A percentile compares a stretch with the other conserved stretches of the same genome.
phyloP scores from a whole-genome alignment of 2,888 invertebrate species.

The Acleris sparsana region DNA sequence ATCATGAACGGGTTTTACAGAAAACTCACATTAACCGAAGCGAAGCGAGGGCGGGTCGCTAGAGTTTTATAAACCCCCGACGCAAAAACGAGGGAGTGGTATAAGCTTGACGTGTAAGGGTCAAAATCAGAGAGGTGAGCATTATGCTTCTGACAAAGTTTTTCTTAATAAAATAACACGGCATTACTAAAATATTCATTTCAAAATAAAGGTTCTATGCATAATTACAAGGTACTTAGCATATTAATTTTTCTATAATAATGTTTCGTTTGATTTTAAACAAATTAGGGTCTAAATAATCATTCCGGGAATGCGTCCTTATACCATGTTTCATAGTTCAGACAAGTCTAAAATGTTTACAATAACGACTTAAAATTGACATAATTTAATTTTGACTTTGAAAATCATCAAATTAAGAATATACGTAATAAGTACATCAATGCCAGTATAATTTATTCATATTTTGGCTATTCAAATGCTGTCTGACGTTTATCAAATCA shows the following conservation, averaged over 20 bases:
- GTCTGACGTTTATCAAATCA: constrained; percentile 39
- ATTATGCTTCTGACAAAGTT: constrained; percentile 38
- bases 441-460: constrained; percentile 40
- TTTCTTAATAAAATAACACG: constrained; percentile 36
- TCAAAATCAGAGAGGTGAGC: constrained; percentile 5
- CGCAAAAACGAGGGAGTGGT: too few species aligned
- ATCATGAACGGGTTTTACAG: too few species aligned
- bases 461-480: constrained; percentile 39
- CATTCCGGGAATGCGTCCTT: constrained; percentile 41
- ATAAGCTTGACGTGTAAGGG: too few species aligned
- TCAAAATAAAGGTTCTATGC: constrained; percentile 1
- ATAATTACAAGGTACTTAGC: constrained; percentile 15
- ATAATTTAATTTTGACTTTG: constrained; percentile 26
- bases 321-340: constrained; percentile 34
- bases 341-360: constrained; percentile 31
- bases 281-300: constrained; percentile 17
- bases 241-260: constrained; percentile 20
- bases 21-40: too few species aligned
- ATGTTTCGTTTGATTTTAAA: constrained; percentile 27
- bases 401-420: constrained; percentile 26
- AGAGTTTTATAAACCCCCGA: too few species aligned
- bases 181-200: constrained; percentile 31
- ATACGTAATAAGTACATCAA: constrained; percentile 11
- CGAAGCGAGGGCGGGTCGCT: too few species aligned
- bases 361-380: constrained; percentile 29